phyloP scores from a whole-genome alignment of 1,140 invertebrate species.

The Bombus pascuorum region DNA sequence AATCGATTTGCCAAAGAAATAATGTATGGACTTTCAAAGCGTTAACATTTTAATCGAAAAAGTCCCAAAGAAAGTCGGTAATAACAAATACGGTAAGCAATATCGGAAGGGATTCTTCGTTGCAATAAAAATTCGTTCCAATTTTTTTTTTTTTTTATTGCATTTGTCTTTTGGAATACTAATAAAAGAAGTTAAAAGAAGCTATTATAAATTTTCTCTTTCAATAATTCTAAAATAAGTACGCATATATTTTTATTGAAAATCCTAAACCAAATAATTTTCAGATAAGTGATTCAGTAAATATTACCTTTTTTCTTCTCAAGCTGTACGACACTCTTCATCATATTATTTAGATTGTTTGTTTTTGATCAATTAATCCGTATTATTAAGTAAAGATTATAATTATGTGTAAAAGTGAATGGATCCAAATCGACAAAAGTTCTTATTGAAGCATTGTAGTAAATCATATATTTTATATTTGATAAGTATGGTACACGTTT shows the following conservation, averaged over 20 bases:
- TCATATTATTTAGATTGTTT: background rate
- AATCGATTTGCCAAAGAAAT: constrained; percentile 20
- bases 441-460: background rate
- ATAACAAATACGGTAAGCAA: background rate
- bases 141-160: no score
- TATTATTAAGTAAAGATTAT: background rate
- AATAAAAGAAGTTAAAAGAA: background rate
- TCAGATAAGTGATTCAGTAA: background rate
- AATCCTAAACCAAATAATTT: no score
- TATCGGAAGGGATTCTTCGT: background rate
- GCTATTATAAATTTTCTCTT: background rate
- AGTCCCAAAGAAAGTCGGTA: background rate
- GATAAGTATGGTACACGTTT: background rate
- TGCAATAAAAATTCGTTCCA: no score
- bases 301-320: background rate
- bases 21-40: background rate
- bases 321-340: background rate
- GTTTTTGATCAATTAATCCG: background rate
- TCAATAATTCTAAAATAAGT: background rate
- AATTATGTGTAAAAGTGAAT: background rate
- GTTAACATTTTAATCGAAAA: background rate
- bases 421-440: background rate
- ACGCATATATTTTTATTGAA: no score
- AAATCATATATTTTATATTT: background rate
- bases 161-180: background rate